These are phyloP conservation scores for Mylabris phalerata DNA, from an alignment of 1,140 invertebrate species.

Conservation along the genomic window DNA sequence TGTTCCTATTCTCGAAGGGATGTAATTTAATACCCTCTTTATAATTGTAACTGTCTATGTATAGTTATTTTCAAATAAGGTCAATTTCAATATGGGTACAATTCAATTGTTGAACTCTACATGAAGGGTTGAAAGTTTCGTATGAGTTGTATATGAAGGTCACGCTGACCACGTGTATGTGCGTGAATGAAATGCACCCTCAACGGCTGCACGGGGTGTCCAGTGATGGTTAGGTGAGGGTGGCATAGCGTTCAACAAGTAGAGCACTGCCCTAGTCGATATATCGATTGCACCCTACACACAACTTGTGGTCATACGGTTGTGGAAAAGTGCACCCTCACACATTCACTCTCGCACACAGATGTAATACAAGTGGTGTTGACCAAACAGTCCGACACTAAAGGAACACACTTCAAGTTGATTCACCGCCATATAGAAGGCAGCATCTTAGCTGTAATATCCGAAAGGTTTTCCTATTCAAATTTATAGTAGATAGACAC, in stretches of 20 bases:
- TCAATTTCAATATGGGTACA: background rate
- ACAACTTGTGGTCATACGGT: conserved; percentile 15
- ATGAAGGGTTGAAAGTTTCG: no score
- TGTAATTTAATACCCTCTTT: conserved; percentile 18
- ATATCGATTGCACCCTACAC: conserved; percentile 24
- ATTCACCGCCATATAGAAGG: no score
- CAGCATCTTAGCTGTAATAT: no score
- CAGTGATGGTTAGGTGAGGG: conserved; percentile 5
- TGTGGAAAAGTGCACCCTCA: conserved; percentile 13
- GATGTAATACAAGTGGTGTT: background rate
- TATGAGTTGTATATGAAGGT: no score
- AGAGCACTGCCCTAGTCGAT: conserved; percentile 28
- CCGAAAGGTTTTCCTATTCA: conserved; percentile 1
- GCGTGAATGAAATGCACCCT: conserved; percentile 24
- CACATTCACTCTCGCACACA: background rate
- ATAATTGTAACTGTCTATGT: background rate
- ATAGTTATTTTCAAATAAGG: background rate
- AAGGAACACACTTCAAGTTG: no score
- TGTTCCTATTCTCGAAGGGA: conserved; percentile 1
- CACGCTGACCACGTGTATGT: conserved; percentile 15
- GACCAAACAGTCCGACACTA: background rate
- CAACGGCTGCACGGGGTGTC: conserved; percentile 6
- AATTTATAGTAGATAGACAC: conserved; percentile 1
- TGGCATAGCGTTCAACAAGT: conserved; percentile 25
- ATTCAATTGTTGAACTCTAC: no score